Percentiles rank a stretch among this genome's conserved stretches.
These are phyloP conservation scores for Brachionus rubens DNA, from an alignment of 1,140 invertebrate genomes.

Conservation along the genomic window DNA sequence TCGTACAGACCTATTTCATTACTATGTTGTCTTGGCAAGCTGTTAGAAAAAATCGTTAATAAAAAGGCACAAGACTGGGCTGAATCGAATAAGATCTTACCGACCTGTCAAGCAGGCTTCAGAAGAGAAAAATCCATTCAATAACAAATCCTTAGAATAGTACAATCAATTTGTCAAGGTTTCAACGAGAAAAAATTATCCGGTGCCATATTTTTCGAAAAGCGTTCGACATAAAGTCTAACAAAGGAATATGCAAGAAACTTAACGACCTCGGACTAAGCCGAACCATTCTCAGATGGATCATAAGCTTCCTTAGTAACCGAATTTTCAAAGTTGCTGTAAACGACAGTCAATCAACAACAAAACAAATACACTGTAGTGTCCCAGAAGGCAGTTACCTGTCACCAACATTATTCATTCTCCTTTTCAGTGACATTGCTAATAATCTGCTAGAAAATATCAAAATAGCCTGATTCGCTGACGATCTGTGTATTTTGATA, in stretches of 20 bases:
- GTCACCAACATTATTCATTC: too few species aligned
- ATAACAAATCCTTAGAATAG: constrained; percentile 55
- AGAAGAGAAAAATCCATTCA: constrained; percentile 52
- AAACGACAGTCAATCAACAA: too few species aligned
- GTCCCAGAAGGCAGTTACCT: too few species aligned
- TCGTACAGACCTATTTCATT: constrained; percentile 48
- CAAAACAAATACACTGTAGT: too few species aligned
- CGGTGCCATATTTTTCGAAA: constrained; percentile 56
- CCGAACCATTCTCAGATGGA: not conserved
- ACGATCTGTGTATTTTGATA: too few species aligned
- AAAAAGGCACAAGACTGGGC: constrained; percentile 7
- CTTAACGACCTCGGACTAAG: constrained; percentile 47
- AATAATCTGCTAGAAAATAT: too few species aligned
- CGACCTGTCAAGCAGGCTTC: constrained; percentile 50
- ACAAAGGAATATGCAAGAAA: constrained; percentile 54
- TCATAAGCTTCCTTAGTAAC: not conserved
- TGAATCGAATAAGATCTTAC: constrained; percentile 40
- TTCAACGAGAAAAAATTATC: constrained; percentile 53
- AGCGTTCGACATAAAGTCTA: constrained; percentile 58
- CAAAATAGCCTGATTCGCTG: too few species aligned
- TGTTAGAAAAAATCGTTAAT: constrained; percentile 47
- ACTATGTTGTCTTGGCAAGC: constrained; percentile 29
- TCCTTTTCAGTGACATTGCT: too few species aligned
- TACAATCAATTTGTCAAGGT: constrained; percentile 51
- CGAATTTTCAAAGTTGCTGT: not conserved